Base-by-base conservation (phyloP, 2,888 invertebrate species). In the Tetragnatha montana region DNA sequence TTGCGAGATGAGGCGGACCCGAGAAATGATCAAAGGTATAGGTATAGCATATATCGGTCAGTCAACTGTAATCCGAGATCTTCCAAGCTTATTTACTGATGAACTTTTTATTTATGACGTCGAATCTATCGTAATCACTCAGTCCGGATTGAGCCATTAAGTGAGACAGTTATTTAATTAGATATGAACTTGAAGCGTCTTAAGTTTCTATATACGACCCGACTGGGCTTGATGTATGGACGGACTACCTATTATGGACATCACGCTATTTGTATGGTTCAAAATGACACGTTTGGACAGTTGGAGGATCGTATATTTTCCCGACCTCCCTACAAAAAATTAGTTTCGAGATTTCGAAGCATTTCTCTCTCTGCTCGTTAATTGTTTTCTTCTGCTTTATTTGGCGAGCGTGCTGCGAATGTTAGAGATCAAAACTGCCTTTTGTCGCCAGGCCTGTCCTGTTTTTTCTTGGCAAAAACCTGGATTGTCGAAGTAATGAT, bases 131-230 rank as follows among this genome's bases (percentile, higher is more conserved):
- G 60, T 17, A 17, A 60, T 8, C 12, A 17, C 60, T 17, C 35
- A 35, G 60, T 60, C 60, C 10, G 17, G 74, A 74, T 82, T 47
- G 60, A 82, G 74, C 21, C 82, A 51, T 82, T 74, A 74, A 74
- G 19, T 60, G 19, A 35, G 70, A 49, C 49, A 70, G 60, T n/a
- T 47, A 60, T 60, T 82, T 74, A 82, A 82, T 82, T 82, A 74
- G 73, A 74, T 82, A n/a, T 22, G 35, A 51, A 74, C 22, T 74
- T 82, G 81, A n/a, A 73, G 68, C 21, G 8, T 80, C 80, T 49
- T 69, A 49, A 14, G 8, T 60, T 60, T 82, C 51, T 82, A 8
- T 21, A n/a, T n/a, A 81, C 22, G 12, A 82, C 51, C 17, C 22
- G 73, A 14, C 60, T 2, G 60, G 60, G 12, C 17, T 17, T 60